A percentile compares a stretch with the other conserved stretches of the same genome.
These are phyloP conservation scores for Macrosteles quadrilineatus DNA, from an alignment of 1,140 invertebrate genomes.

Conservation along the genomic window DNA sequence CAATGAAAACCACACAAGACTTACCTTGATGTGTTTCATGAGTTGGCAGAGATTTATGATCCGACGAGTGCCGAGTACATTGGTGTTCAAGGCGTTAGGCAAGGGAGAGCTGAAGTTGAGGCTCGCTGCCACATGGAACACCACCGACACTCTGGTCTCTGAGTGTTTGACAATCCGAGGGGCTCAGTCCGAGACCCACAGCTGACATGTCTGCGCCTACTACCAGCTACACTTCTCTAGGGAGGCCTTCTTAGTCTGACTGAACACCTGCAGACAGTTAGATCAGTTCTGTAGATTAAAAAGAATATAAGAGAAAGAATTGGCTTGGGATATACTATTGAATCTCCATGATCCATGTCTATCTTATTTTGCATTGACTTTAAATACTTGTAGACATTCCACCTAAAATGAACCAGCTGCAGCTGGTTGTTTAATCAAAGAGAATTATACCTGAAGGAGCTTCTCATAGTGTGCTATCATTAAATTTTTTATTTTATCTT, in stretches of 20 bases:
- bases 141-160: background rate
- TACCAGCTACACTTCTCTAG: background rate
- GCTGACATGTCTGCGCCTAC: background rate
- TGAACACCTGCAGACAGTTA: conserved; percentile 27
- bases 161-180: background rate
- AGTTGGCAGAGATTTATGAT: conserved; percentile 51
- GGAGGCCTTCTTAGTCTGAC: conserved; percentile 40
- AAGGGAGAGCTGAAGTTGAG: conserved; percentile 48
- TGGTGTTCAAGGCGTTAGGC: conserved; percentile 54
- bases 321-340: too few species aligned
- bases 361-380: too few species aligned
- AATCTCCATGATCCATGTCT: too few species aligned
- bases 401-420: too few species aligned
- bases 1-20: too few species aligned
- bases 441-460: too few species aligned
- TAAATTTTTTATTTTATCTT: too few species aligned
- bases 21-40: conserved; percentile 46
- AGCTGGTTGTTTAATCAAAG: too few species aligned
- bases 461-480: too few species aligned
- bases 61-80: conserved; percentile 53
- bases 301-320: too few species aligned
- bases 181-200: background rate
- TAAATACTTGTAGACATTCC: too few species aligned
- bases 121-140: conserved; percentile 50
- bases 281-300: too few species aligned